Evolutionary conservation across 37 sponge, comb jelly and placozoan species (phyloP).

Genomic region (Hexactinellida sp.): DNA sequence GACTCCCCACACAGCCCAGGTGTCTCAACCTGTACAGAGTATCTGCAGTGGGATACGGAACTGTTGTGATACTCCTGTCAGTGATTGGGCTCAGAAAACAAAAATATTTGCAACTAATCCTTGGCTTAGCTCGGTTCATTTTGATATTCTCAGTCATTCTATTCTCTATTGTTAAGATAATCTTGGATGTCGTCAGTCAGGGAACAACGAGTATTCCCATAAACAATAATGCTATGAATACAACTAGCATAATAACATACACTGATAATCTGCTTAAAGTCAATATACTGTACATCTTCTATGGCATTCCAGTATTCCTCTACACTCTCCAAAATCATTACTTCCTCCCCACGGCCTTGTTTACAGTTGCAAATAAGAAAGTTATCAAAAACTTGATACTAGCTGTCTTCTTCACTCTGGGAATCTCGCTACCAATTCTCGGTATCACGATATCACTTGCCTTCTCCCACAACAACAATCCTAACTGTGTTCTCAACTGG

Average conservation of each 20-base stretch:
- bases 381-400: neutral
- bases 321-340: conserved; percentile 1
- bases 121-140: neutral
- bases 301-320: neutral
- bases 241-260: neutral
- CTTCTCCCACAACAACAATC: neutral
- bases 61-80: neutral
- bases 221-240: neutral
- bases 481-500: neutral
- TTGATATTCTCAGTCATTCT: neutral
- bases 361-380: conserved; percentile 1
- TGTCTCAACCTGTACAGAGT: conserved; percentile 12
- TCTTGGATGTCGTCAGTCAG: neutral
- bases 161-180: neutral
- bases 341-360: neutral
- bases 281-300: neutral
- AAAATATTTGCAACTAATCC: neutral
- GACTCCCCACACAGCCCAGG: neutral
- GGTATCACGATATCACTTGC: neutral
- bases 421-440: neutral
- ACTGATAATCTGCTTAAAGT: neutral
- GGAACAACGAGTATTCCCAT: neutral
- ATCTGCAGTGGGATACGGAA: neutral
- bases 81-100: neutral
- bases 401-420: neutral